Conservation (phyloP, 2,888 invertebrate genomes). For the Danaus chrysippus region DNA sequence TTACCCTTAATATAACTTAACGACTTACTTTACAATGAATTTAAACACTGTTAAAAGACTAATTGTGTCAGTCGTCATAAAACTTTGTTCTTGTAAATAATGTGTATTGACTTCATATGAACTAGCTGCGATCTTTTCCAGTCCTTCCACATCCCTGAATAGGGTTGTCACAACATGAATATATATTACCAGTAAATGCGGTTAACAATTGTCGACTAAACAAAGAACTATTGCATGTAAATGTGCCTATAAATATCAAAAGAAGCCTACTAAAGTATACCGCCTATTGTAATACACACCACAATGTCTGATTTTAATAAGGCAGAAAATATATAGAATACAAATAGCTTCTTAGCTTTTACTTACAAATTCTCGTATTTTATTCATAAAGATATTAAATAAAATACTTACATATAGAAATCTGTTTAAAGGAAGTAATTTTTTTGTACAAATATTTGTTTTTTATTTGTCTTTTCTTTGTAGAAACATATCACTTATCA, state of each 20-base stretch:
- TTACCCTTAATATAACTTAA: not conserved
- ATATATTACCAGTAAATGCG: not conserved
- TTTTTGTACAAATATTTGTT: not conserved
- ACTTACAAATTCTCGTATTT: not conserved
- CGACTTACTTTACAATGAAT: not conserved
- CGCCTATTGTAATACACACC: not conserved
- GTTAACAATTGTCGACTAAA: slow-evolving; percentile 1
- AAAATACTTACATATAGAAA: no score
- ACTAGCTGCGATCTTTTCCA: slow-evolving; percentile 28
- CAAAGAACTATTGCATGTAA: slow-evolving; percentile 2
- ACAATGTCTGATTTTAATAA: not conserved
- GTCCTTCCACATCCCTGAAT: slow-evolving; percentile 27
- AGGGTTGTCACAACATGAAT: slow-evolving; percentile 20
- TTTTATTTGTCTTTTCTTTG: not conserved
- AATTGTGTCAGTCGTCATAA: slow-evolving; percentile 27
- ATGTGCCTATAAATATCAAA: slow-evolving; percentile 2
- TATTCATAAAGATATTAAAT: no score
- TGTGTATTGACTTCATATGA: slow-evolving; percentile 30
- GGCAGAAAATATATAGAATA: not conserved
- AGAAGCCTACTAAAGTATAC: not conserved
- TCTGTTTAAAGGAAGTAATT: not conserved
- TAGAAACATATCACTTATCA: slow-evolving; percentile 21
- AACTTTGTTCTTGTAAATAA: slow-evolving; percentile 31
- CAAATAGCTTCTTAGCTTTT: slow-evolving; percentile 8
- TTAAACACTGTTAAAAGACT: slow-evolving; percentile 13